Conservation (phyloP, 1,140 invertebrate genomes). For the Delia radicum region DNA sequence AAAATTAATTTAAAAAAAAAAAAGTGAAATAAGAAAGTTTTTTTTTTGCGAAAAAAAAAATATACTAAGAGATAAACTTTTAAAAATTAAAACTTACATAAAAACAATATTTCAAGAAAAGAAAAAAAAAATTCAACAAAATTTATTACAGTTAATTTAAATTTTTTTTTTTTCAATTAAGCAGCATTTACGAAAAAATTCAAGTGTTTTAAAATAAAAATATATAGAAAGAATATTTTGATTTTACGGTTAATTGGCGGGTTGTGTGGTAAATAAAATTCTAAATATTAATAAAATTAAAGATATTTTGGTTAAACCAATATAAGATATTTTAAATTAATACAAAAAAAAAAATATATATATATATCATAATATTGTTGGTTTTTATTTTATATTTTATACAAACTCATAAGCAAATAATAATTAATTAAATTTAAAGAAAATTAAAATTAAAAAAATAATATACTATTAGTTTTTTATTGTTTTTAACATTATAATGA, state of each 20-base stretch:
- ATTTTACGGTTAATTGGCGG: constrained; percentile 21
- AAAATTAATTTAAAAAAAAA: not conserved
- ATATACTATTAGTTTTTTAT: no score
- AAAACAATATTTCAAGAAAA: not conserved
- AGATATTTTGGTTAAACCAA: constrained; percentile 25
- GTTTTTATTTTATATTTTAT: constrained; percentile 13
- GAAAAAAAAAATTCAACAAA: not conserved
- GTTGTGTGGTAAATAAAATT: constrained; percentile 20
- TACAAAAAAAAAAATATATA: not conserved
- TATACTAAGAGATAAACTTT: not conserved
- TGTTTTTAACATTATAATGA: no score
- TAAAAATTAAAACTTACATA: not conserved
- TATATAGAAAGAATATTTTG: not conserved
- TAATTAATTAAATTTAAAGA: not conserved
- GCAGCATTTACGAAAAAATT: no score
- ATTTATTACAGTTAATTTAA: not conserved
- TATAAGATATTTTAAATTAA: constrained; percentile 14
- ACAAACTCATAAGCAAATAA: not conserved
- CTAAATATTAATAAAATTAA: constrained; percentile 18
- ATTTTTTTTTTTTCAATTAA: constrained; percentile 3
- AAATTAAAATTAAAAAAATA: not conserved
- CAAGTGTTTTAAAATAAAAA: not conserved
- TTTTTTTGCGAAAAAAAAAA: not conserved
- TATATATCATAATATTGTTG: constrained; percentile 2
- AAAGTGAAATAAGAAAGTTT: not conserved